Percentiles rank a stretch among this genome's conserved stretches.
phyloP scores from a whole-genome alignment of 2,797 vertebrate genomes.

The Vultur gryphus region DNA sequence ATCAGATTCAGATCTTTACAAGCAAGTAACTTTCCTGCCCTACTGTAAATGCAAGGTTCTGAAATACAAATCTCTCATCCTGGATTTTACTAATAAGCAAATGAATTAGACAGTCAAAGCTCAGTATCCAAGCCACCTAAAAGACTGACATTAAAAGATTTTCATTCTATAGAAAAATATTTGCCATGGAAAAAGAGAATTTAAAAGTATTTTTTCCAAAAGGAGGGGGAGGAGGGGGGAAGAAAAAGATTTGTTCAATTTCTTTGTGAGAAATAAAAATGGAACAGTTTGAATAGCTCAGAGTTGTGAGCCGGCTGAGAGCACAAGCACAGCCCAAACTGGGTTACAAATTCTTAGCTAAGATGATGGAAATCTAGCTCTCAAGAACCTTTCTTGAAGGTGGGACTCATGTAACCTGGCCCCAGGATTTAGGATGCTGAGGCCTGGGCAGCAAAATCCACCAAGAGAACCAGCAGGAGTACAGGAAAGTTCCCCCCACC shows the following conservation, averaged over 20 bases:
- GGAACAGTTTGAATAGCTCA: background rate
- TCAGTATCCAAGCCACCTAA: background rate
- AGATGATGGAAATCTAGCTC: background rate
- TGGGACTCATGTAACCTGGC: fast-evolving
- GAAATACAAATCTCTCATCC: background rate
- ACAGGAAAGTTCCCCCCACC: background rate
- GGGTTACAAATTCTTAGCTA: background rate
- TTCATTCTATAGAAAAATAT: background rate
- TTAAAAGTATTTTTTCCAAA: background rate
- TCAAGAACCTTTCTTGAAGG: background rate
- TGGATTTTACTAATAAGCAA: background rate
- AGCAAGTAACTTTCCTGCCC: background rate
- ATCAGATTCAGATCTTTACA: background rate
- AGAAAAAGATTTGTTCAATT: background rate
- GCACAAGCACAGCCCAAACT: background rate
- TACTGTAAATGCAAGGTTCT: background rate
- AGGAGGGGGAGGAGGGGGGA: fast-evolving
- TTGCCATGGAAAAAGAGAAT: background rate
- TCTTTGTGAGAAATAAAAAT: background rate
- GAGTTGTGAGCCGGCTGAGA: background rate
- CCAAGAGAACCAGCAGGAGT: background rate
- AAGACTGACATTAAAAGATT: background rate
- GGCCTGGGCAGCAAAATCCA: background rate
- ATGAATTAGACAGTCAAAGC: background rate
- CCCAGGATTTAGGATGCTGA: background rate